phyloP scores from a whole-genome alignment of 2,113 vertebrate species.

The Cyprinodon tularosa region DNA sequence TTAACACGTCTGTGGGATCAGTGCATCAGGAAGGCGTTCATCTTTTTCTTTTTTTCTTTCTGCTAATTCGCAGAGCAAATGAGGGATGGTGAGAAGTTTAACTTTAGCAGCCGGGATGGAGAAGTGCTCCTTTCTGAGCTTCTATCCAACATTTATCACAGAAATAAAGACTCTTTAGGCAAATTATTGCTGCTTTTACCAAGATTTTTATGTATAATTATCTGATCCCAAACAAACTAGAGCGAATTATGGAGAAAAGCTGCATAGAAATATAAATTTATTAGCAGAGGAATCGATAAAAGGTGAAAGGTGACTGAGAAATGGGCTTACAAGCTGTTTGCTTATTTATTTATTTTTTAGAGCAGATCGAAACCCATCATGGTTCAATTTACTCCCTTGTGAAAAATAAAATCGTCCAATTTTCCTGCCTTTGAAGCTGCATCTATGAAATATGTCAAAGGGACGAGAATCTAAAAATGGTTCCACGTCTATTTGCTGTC shows the following conservation, averaged over 20 bases:
- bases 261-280: not conserved
- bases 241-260: not conserved
- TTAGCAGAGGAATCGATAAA: not conserved
- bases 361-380: not conserved
- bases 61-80: not conserved
- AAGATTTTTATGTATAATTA: not conserved
- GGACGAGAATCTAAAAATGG: too few relatives aligned
- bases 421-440: not conserved
- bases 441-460: not conserved
- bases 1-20: not conserved
- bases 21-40: not conserved
- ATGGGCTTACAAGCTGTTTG: not conserved
- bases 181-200: not conserved
- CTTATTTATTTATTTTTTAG: not conserved
- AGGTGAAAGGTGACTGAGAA: not conserved
- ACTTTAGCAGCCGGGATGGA: conserved; percentile 6
- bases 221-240: not conserved
- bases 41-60: not conserved
- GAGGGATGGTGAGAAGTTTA: conserved; percentile 13
- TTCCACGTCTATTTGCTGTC: not conserved
- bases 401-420: not conserved
- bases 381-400: not conserved
- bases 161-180: not conserved
- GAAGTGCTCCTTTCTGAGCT: conserved; percentile 11
- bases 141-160: conserved; percentile 12